Percentiles rank a stretch among this genome's conserved stretches.
Conservation (phyloP, 1,140 invertebrate species). For the Drosophila bocqueti region DNA sequence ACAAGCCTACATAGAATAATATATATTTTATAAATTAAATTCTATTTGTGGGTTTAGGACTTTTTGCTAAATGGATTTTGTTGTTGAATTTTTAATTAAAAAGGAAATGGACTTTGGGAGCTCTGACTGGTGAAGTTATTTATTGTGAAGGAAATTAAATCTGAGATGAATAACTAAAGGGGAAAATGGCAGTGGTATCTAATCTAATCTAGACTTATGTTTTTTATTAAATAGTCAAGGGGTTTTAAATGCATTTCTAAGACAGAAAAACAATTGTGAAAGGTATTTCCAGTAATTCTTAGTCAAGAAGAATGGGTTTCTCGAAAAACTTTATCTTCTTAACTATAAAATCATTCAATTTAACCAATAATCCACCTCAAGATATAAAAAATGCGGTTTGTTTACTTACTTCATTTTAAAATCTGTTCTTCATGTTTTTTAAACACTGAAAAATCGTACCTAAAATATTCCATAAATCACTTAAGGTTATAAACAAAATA, state of each 20-base stretch:
- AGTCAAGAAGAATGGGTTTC: not conserved
- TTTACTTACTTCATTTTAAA: not conserved
- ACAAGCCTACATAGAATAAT: not conserved
- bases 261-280: too few species aligned
- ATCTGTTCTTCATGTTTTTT: too few species aligned
- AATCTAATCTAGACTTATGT: not conserved
- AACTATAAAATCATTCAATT: not conserved
- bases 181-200: not conserved
- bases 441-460: too few species aligned
- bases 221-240: not conserved
- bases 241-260: not conserved
- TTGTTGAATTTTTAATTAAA: conserved; percentile 33
- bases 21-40: conserved; percentile 2
- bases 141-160: not conserved
- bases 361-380: not conserved
- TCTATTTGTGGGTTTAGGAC: not conserved
- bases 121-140: conserved; percentile 3
- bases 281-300: not conserved
- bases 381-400: not conserved
- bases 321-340: not conserved
- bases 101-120: conserved; percentile 10
- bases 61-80: conserved; percentile 11
- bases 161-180: not conserved
- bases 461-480: not conserved
- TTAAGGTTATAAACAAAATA: not conserved